phyloP scores from a whole-genome alignment of 2,113 vertebrate genomes.

The Nanorana parkeri region DNA sequence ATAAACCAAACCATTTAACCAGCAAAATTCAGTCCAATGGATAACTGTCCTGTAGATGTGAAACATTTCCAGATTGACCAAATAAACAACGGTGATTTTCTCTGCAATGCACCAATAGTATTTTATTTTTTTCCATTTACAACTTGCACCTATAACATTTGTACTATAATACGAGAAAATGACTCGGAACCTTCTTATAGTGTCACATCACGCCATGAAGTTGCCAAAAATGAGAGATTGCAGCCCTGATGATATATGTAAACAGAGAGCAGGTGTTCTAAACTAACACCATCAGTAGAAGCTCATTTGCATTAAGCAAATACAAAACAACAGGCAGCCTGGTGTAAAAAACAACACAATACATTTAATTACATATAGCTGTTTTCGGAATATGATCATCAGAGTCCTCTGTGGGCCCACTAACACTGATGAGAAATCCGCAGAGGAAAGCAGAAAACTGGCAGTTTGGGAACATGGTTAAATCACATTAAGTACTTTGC shows the following conservation, averaged over 20 bases:
- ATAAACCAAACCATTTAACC: no score
- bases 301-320: conserved; percentile 51
- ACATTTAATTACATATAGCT: conserved; percentile 45
- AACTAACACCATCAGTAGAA: conserved; percentile 28
- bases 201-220: neutral
- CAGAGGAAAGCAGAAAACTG: neutral
- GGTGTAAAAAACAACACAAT: conserved; percentile 22
- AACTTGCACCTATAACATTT: neutral
- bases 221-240: conserved; percentile 3
- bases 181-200: conserved; percentile 7
- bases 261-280: conserved; percentile 47
- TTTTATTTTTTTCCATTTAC: neutral
- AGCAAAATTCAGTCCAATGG: no score
- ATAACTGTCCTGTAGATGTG: no score
- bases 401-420: neutral
- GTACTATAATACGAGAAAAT: neutral
- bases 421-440: conserved; percentile 10
- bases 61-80: no score
- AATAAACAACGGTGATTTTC: no score
- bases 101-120: neutral
- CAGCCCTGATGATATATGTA: conserved; percentile 31
- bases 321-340: conserved; percentile 41
- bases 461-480: conserved; percentile 18
- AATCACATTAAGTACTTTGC: conserved; percentile 40
- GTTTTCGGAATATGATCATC: conserved; percentile 12